Conservation (phyloP, 1,140 invertebrate genomes). For the Octopus sinensis region DNA sequence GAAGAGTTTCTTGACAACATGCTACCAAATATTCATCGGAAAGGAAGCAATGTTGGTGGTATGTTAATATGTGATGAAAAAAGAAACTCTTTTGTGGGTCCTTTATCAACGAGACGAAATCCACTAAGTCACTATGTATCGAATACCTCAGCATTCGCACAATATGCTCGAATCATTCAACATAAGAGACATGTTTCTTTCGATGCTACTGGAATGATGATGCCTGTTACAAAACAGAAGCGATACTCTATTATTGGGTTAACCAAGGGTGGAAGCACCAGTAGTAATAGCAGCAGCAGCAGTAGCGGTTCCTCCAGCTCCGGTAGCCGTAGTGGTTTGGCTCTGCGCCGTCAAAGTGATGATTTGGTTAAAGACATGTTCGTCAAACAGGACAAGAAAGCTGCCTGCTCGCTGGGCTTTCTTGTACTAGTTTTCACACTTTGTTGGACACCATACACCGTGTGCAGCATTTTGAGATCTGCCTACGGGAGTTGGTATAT, state of each 20-base stretch:
- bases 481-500: constrained; percentile 27
- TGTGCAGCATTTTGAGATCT: constrained; percentile 28
- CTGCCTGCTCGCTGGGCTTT: constrained; percentile 39
- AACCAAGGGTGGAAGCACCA: background rate
- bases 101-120: background rate
- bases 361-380: constrained; percentile 42
- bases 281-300: constrained; percentile 6
- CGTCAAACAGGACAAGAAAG: constrained; percentile 44
- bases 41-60: background rate
- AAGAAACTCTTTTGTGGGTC: background rate
- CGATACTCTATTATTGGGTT: background rate
- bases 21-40: background rate
- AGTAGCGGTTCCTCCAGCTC: constrained; percentile 15
- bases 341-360: constrained; percentile 34
- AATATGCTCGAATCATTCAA: background rate
- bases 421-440: constrained; percentile 41
- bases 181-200: background rate
- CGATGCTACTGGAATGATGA: background rate
- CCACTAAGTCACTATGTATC: background rate
- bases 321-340: constrained; percentile 14
- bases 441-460: constrained; percentile 44
- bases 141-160: background rate
- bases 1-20: background rate
- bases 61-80: background rate
- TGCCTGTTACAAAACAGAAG: background rate